Percentiles rank a stretch among this genome's conserved stretches.
These are phyloP conservation scores for Hypena proboscidalis DNA, from an alignment of 2,888 invertebrate species.

Conservation along the genomic window DNA sequence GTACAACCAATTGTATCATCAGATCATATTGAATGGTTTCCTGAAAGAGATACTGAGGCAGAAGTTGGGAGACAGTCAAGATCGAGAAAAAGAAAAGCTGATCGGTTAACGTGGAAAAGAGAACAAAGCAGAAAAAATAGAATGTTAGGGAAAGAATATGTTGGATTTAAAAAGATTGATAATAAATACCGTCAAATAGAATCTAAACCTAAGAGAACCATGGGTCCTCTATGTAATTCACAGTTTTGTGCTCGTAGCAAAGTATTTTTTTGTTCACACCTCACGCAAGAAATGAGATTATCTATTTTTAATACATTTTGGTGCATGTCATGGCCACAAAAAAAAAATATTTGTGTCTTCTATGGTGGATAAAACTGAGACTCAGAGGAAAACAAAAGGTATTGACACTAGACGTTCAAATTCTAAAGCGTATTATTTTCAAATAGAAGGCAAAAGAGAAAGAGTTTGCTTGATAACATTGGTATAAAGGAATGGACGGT, in stretches of 20 bases:
- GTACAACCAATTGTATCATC: not conserved
- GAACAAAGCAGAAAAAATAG: not conserved
- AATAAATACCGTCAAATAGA: not conserved
- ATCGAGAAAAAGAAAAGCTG: not conserved
- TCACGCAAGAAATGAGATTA: constrained; percentile 1
- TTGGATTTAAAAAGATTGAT: not conserved
- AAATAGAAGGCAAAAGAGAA: constrained; percentile 29
- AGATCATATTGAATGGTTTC: not conserved
- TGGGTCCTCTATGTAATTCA: not conserved
- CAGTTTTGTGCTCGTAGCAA: constrained; percentile 1
- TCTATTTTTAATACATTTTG: constrained; percentile 3
- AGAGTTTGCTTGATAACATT: constrained; percentile 19
- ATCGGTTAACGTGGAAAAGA: not conserved
- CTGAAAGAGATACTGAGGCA: not conserved
- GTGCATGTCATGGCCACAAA: constrained; percentile 4
- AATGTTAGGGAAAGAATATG: not conserved
- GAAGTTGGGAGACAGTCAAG: not conserved
- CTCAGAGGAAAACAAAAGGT: not conserved
- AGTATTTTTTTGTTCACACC: constrained; percentile 5
- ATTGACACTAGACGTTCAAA: constrained; percentile 1
- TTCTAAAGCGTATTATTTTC: constrained; percentile 34
- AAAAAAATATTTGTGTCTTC: constrained; percentile 12
- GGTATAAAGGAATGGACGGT: constrained; percentile 26
- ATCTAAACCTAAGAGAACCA: not conserved
- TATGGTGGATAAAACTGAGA: constrained; percentile 8